Evolutionary conservation across 2,888 invertebrate genomes (phyloP).

Genomic region (Ennomos fuscantarius): DNA sequence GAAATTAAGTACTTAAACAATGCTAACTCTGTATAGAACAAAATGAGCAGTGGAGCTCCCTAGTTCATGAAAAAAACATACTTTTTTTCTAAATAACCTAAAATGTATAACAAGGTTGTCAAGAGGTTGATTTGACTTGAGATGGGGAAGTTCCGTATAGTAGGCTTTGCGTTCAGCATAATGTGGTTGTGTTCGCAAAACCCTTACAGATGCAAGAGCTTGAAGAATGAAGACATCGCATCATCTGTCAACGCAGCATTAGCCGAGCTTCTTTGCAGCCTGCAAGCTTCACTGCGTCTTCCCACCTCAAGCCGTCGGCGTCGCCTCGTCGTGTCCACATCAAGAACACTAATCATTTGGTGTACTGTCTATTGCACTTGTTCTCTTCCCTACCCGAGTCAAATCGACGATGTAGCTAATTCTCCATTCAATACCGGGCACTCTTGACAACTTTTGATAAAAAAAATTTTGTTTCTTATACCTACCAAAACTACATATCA

Average conservation of each 20-base stretch:
- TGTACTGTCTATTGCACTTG: conserved; percentile 53
- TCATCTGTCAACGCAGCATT: conserved; percentile 43
- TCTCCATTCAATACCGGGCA: conserved; percentile 34
- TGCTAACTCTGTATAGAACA: conserved; percentile 70
- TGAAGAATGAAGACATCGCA: conserved; percentile 55
- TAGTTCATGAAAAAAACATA: conserved; percentile 49
- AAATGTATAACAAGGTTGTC: conserved; percentile 54
- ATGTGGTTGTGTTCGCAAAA: conserved; percentile 84
- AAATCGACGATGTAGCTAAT: conserved; percentile 52
- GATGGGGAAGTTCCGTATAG: conserved; percentile 73
- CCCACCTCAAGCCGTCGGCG: conserved; percentile 33
- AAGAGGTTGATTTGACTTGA: conserved; percentile 76
- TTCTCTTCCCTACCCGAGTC: conserved; percentile 79
- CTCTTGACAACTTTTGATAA: conserved; percentile 70
- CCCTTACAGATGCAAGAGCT: conserved; percentile 81
- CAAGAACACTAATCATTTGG: conserved; percentile 57
- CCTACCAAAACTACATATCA: conserved; percentile 26
- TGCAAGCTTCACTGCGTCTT: conserved; percentile 45
- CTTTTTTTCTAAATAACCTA: conserved; percentile 39
- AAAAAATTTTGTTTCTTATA: conserved; percentile 18
- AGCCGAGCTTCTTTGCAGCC: conserved; percentile 47
- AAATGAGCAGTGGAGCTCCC: conserved; percentile 64
- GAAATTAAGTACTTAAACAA: conserved; percentile 81
- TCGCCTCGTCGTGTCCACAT: conserved; percentile 42
- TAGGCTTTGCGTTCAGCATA: conserved; percentile 82